These are phyloP conservation scores for Azemiops feae DNA, from an alignment of 2,113 vertebrate genomes.

Conservation along the genomic window DNA sequence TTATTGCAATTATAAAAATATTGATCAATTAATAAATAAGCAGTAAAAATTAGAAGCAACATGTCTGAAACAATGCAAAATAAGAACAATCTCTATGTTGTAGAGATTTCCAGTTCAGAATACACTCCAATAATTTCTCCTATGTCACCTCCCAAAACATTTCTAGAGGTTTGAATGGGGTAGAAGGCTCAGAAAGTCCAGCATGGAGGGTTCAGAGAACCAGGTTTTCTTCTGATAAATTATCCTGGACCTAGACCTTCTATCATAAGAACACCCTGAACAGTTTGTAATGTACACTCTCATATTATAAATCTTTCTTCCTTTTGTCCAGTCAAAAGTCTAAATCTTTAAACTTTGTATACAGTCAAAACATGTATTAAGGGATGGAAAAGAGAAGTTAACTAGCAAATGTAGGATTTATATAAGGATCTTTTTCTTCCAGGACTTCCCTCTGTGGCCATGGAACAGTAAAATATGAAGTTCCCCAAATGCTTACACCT, in stretches of 20 bases:
- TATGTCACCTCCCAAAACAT: not conserved
- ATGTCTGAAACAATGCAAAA: not conserved
- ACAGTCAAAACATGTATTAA: not conserved
- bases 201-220: not conserved
- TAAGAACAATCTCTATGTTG: not conserved
- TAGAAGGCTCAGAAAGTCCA: not conserved
- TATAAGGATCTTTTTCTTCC: not conserved
- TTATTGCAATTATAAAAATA: not conserved
- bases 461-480: not conserved
- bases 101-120: not conserved
- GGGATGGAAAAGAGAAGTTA: not conserved
- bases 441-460: conserved; percentile 20
- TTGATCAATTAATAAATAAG: not conserved
- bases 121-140: not conserved
- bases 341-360: not conserved
- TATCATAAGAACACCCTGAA: not conserved
- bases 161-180: not conserved
- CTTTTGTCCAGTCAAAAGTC: not conserved
- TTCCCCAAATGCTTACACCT: conserved; percentile 10
- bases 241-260: not conserved
- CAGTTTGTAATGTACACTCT: not conserved
- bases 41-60: not conserved
- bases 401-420: not conserved
- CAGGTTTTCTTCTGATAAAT: not conserved
- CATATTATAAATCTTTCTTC: not conserved